Percentiles rank a stretch among this genome's conserved stretches.
These are phyloP conservation scores for Hippopotamus amphibius DNA, from an alignment of 2,113 vertebrate species.

Conservation along the genomic window DNA sequence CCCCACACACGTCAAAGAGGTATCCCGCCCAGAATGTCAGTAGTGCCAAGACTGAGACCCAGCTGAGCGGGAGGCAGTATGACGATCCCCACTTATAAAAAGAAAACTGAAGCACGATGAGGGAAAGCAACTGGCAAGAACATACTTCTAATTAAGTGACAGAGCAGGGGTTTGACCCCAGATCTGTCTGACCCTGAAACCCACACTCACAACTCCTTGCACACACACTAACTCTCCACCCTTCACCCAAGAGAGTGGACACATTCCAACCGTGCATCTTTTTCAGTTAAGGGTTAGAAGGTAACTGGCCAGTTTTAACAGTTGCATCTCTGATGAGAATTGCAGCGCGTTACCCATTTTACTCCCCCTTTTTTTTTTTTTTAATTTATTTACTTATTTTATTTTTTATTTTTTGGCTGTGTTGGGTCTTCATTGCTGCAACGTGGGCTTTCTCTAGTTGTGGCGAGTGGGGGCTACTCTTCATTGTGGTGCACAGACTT, in stretches of 20 bases:
- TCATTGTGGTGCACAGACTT: too few species aligned
- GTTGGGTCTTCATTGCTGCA: too few species aligned
- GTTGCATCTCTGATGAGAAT: not conserved
- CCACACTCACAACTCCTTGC: not conserved
- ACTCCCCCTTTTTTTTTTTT: too few species aligned
- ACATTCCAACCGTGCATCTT: not conserved
- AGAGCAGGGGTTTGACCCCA: not conserved
- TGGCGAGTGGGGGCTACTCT: too few species aligned
- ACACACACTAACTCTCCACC: not conserved
- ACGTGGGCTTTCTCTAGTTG: too few species aligned
- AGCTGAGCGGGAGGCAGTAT: not conserved
- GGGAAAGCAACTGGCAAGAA: not conserved
- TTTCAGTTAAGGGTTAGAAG: not conserved
- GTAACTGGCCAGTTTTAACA: not conserved
- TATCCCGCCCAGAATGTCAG: not conserved
- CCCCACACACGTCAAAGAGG: not conserved
- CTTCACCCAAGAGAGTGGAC: not conserved
- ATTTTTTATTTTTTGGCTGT: too few species aligned
- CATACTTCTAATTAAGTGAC: not conserved
- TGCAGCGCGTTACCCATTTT: not conserved
- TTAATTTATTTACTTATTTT: too few species aligned
- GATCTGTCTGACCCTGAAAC: not conserved
- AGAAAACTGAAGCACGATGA: not conserved
- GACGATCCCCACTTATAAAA: not conserved
- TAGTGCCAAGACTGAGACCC: not conserved